phyloP scores from a whole-genome alignment of 2,888 invertebrate genomes.

The Amblyjoppa proteus region DNA sequence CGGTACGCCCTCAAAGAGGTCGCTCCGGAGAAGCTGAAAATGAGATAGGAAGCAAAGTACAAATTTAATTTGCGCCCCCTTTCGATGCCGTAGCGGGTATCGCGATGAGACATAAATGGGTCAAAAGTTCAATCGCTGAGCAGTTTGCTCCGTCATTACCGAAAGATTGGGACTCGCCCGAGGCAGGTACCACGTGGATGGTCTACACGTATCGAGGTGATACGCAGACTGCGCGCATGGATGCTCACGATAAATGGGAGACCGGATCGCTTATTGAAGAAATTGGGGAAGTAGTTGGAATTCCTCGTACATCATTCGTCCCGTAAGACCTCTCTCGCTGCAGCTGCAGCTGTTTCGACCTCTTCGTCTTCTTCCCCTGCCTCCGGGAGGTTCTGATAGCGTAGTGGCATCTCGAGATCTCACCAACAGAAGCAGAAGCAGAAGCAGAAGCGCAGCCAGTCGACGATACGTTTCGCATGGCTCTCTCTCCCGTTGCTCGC shows the following conservation, averaged over 20 bases:
- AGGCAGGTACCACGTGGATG: background rate
- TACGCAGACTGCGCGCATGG: background rate
- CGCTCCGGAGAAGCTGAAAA: background rate
- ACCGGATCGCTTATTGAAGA: conserved; percentile 50
- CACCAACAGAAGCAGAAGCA: conserved; percentile 27
- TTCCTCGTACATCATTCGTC: conserved; percentile 46
- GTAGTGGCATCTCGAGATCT: conserved; percentile 45
- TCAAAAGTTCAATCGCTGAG: background rate
- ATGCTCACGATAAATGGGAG: conserved; percentile 11
- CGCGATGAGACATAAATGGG: background rate
- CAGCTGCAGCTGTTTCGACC: conserved; percentile 35
- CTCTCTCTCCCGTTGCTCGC: conserved; percentile 16
- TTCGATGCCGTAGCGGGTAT: background rate
- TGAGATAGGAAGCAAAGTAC: background rate
- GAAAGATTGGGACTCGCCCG: background rate
- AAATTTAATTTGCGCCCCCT: background rate
- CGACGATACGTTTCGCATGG: conserved; percentile 48
- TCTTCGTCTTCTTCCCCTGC: conserved; percentile 21
- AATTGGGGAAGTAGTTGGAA: conserved; percentile 47
- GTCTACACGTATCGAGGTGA: background rate
- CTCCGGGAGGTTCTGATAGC: conserved; percentile 6
- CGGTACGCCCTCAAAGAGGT: background rate
- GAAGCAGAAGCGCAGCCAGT: conserved; percentile 8
- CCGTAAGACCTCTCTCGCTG: conserved; percentile 11
- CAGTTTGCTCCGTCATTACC: background rate